Evolutionary conservation across 2,888 invertebrate genomes (phyloP).

Genomic region (Eustalomyia histrio): DNA sequence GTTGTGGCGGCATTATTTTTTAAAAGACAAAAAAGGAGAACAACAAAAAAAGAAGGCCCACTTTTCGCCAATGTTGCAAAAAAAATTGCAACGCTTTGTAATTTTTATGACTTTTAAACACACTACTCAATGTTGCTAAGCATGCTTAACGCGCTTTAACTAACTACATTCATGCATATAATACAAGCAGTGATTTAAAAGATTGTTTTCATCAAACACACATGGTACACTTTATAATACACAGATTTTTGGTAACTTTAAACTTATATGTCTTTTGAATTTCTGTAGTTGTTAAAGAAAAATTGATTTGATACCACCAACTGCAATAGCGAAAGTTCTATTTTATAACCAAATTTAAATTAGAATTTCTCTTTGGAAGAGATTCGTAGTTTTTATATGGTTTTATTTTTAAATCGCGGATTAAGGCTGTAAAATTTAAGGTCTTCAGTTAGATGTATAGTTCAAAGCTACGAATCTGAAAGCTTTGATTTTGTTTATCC

Average conservation of each 20-base stretch:
- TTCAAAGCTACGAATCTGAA: too few relatives aligned
- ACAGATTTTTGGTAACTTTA: too few relatives aligned
- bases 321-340: too few relatives aligned
- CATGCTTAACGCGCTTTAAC: constrained; percentile 66
- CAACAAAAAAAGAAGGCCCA: constrained; percentile 57
- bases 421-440: too few relatives aligned
- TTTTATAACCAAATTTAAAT: too few relatives aligned
- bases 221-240: too few relatives aligned
- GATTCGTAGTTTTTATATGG: too few relatives aligned
- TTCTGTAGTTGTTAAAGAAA: too few relatives aligned
- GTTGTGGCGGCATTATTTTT: constrained; percentile 54
- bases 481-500: neutral
- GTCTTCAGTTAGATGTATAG: neutral
- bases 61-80: constrained; percentile 60
- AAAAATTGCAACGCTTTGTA: constrained; percentile 73
- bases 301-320: too few relatives aligned
- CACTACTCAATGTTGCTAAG: constrained; percentile 58
- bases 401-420: too few relatives aligned
- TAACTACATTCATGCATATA: constrained; percentile 58
- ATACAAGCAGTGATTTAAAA: constrained; percentile 18
- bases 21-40: constrained; percentile 35
- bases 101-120: constrained; percentile 70
- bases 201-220: neutral
- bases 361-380: too few relatives aligned
- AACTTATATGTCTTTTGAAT: too few relatives aligned